These are phyloP conservation scores for Apaloderma vittatum DNA, from an alignment of 2,113 vertebrate genomes.

Conservation along the genomic window DNA sequence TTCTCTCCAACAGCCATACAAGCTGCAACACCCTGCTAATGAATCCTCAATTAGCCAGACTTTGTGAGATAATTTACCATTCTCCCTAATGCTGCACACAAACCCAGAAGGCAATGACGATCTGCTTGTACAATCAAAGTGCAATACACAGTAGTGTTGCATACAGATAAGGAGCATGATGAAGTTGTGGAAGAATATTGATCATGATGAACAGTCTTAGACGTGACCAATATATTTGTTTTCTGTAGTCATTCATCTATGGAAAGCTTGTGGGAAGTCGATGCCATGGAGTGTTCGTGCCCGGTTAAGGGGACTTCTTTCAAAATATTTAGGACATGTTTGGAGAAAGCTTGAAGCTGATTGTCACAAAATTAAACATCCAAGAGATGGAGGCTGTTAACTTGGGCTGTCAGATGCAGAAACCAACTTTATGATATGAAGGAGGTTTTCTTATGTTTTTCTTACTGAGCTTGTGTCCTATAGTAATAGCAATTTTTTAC, in stretches of 20 bases:
- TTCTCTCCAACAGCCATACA: not conserved
- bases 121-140: fast-evolving
- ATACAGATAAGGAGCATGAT: not conserved
- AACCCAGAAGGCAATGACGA: not conserved
- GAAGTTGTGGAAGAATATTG: not conserved
- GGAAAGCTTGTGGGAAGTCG: not conserved
- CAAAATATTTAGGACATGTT: not conserved
- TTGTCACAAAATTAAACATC: not conserved
- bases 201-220: not conserved
- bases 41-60: not conserved
- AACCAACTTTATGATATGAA: not conserved
- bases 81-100: not conserved
- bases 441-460: not conserved
- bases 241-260: not conserved
- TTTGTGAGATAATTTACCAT: not conserved
- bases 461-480: not conserved
- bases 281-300: fast-evolving
- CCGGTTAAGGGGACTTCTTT: not conserved
- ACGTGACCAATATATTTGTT: not conserved
- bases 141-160: not conserved
- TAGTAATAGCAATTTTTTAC: not conserved
- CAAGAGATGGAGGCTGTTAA: not conserved
- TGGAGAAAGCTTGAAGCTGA: not conserved
- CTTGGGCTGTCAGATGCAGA: not conserved
- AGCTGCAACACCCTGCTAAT: not conserved